These are phyloP conservation scores for Timema cristinae DNA, from an alignment of 2,888 invertebrate species.

Conservation along the genomic window DNA sequence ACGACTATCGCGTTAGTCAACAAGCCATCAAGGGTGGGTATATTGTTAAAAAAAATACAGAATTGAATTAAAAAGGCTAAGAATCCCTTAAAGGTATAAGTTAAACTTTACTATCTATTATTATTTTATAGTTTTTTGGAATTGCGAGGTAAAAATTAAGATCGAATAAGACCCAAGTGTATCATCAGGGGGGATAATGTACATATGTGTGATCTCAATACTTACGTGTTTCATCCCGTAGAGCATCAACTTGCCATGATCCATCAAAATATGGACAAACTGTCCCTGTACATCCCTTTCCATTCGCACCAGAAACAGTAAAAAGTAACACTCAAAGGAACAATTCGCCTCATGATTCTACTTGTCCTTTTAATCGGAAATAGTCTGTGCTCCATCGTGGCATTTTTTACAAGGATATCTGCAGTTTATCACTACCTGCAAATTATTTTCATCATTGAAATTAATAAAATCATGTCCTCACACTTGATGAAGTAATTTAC, in stretches of 20 bases:
- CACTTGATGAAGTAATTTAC: no score
- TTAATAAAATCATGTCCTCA: no score
- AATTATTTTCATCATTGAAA: no score
- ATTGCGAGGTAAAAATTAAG: background rate
- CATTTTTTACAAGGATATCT: constrained; percentile 54
- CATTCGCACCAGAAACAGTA: constrained; percentile 47
- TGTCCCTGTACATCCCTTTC: constrained; percentile 22
- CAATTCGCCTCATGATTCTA: constrained; percentile 51
- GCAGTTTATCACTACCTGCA: constrained; percentile 50
- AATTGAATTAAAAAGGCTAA: no score
- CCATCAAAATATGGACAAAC: constrained; percentile 17
- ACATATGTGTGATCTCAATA: background rate
- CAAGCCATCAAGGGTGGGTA: no score
- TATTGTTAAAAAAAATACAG: no score
- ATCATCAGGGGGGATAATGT: background rate
- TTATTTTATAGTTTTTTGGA: no score
- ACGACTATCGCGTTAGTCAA: no score
- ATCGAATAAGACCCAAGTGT: background rate
- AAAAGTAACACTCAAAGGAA: constrained; percentile 47
- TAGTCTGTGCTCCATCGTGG: constrained; percentile 45
- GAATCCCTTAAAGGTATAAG: no score
- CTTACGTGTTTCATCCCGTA: constrained; percentile 21
- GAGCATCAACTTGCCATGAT: constrained; percentile 19
- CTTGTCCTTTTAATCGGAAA: constrained; percentile 47
- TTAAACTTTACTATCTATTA: no score